These are phyloP conservation scores for Ariopsis seemanni DNA, from an alignment of 2,113 vertebrate genomes.

Conservation along the genomic window DNA sequence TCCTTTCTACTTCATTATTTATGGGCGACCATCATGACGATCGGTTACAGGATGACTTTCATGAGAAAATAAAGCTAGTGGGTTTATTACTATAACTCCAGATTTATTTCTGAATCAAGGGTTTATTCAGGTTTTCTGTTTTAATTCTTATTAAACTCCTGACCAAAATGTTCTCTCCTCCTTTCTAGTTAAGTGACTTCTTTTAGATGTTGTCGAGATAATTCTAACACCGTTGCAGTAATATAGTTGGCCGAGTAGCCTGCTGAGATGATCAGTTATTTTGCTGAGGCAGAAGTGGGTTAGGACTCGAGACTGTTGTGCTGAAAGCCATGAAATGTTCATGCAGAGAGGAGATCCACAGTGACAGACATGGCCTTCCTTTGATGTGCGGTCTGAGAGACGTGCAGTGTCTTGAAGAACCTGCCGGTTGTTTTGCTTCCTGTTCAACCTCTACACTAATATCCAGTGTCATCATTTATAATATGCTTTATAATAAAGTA, in stretches of 20 bases:
- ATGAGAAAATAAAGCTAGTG: background rate
- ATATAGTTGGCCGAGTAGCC: background rate
- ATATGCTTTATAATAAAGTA: background rate
- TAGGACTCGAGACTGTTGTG: background rate
- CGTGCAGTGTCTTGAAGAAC: background rate
- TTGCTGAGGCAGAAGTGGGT: background rate
- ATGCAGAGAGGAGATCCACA: conserved; percentile 23
- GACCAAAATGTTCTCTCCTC: background rate
- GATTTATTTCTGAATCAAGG: background rate
- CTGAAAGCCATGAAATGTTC: conserved; percentile 27
- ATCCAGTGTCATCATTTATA: background rate
- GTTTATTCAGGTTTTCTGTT: background rate
- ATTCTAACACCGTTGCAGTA: background rate
- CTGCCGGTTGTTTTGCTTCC: background rate
- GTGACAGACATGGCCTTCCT: conserved; percentile 18
- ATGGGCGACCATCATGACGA: too few species aligned
- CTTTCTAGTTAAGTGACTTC: too few species aligned
- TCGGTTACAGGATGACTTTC: background rate
- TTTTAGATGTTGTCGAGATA: background rate
- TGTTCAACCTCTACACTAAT: background rate
- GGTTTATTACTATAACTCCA: background rate
- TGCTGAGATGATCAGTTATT: background rate
- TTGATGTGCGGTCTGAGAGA: conserved; percentile 39
- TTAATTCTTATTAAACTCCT: background rate
- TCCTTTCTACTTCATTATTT: background rate